These are phyloP conservation scores for Xiphorhynchus elegans DNA, from an alignment of 2,113 vertebrate species.

Conservation along the genomic window DNA sequence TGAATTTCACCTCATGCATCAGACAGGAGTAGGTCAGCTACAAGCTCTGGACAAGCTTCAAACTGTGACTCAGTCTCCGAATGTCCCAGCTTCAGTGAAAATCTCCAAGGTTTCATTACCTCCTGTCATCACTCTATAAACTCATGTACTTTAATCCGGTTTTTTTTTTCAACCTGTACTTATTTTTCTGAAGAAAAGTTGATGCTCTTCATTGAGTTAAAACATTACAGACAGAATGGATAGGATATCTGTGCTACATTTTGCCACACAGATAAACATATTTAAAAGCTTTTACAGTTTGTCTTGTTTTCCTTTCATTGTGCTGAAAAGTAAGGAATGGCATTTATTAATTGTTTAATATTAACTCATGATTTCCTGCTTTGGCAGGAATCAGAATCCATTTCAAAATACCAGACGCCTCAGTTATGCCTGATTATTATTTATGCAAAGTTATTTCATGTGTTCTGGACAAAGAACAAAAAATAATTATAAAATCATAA, in stretches of 20 bases:
- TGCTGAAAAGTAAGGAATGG: background rate
- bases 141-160: background rate
- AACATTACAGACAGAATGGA: background rate
- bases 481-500: background rate
- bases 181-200: background rate
- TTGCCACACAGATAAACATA: rapidly evolving
- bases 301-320: background rate
- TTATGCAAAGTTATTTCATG: background rate
- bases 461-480: background rate
- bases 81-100: background rate
- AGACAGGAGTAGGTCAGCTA: background rate
- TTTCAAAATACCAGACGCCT: background rate
- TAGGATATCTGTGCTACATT: background rate
- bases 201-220: background rate
- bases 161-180: background rate
- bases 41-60: background rate
- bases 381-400: background rate
- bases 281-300: background rate
- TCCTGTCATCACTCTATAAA: background rate
- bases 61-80: background rate
- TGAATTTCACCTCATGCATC: background rate
- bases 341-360: background rate
- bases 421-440: background rate
- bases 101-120: background rate
- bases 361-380: background rate